Conservation (phyloP, 2,797 vertebrate species). For the Australoheros facetus region DNA sequence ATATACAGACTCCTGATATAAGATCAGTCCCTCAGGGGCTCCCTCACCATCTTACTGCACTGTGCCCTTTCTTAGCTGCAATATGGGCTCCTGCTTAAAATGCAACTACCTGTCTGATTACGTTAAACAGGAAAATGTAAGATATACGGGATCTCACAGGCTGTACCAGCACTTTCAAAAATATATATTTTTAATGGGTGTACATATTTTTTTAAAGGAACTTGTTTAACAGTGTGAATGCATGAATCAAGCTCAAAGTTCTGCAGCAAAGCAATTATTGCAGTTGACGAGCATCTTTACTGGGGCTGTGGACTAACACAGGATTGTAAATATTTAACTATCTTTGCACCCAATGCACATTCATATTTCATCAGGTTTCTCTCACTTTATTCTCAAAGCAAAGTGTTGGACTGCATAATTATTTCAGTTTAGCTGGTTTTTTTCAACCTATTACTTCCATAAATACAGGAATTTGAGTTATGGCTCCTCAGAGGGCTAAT, state of each 20-base stretch:
- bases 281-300: slow-evolving; percentile 85
- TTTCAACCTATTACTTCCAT: slow-evolving; percentile 85
- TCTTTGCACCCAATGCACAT: slow-evolving; percentile 84
- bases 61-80: slow-evolving; percentile 53
- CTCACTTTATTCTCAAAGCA: slow-evolving; percentile 87
- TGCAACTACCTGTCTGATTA: slow-evolving; percentile 70
- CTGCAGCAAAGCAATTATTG: slow-evolving; percentile 80
- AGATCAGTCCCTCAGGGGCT: slow-evolving; percentile 76
- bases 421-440: slow-evolving; percentile 86
- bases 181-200: slow-evolving; percentile 45
- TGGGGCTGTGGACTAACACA: slow-evolving; percentile 82
- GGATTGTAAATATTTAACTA: slow-evolving; percentile 87
- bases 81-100: slow-evolving; percentile 57
- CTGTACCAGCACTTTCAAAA: slow-evolving; percentile 25
- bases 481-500: slow-evolving; percentile 86
- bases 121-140: slow-evolving; percentile 37
- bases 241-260: slow-evolving; percentile 76
- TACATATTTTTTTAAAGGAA: slow-evolving; percentile 23
- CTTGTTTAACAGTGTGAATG: slow-evolving; percentile 56
- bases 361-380: slow-evolving; percentile 86
- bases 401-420: slow-evolving; percentile 87
- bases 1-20: slow-evolving; percentile 84
- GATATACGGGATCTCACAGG: background rate
- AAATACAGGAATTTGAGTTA: slow-evolving; percentile 87
- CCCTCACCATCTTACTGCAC: slow-evolving; percentile 53